A percentile compares a stretch with the other conserved stretches of the same genome.
phyloP scores from a whole-genome alignment of 2,113 vertebrate species.

The Cygnus buccinator region DNA sequence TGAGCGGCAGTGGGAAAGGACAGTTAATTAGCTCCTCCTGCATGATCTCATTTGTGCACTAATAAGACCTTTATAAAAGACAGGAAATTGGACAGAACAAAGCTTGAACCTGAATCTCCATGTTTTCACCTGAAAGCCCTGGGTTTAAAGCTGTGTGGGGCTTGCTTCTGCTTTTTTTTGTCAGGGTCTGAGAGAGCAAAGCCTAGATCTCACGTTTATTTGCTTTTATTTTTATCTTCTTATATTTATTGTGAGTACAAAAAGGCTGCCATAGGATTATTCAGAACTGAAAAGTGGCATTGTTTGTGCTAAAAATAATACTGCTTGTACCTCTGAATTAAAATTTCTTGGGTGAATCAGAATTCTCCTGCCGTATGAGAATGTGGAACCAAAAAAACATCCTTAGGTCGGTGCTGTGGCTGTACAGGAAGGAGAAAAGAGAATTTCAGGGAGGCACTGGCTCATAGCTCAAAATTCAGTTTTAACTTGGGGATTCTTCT shows the following conservation, averaged over 20 bases:
- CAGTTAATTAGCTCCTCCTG: slow-evolving; percentile 20
- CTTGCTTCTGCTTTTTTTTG: not conserved
- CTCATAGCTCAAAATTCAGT: not conserved
- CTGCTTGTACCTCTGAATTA: not conserved
- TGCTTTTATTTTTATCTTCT: not conserved
- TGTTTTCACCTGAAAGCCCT: not conserved
- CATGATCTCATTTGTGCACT: slow-evolving; percentile 2
- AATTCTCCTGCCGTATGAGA: not conserved
- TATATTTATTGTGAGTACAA: not conserved
- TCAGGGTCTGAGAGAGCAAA: not conserved
- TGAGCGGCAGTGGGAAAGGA: not conserved
- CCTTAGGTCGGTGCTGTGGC: not conserved
- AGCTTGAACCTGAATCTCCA: not conserved
- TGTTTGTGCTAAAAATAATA: not conserved
- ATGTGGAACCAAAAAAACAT: not conserved
- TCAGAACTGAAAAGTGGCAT: not conserved
- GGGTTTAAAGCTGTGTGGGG: not conserved
- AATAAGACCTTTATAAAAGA: not conserved
- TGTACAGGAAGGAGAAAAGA: not conserved
- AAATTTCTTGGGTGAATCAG: not conserved
- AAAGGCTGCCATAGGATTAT: not conserved
- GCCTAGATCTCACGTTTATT: not conserved
- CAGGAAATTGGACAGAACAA: not conserved
- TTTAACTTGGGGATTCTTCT: slow-evolving; percentile 10
- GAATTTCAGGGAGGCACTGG: slow-evolving; percentile 21